Evolutionary conservation across 1,140 invertebrate genomes (phyloP).

Genomic region (Drosophila subpulchrella): DNA sequence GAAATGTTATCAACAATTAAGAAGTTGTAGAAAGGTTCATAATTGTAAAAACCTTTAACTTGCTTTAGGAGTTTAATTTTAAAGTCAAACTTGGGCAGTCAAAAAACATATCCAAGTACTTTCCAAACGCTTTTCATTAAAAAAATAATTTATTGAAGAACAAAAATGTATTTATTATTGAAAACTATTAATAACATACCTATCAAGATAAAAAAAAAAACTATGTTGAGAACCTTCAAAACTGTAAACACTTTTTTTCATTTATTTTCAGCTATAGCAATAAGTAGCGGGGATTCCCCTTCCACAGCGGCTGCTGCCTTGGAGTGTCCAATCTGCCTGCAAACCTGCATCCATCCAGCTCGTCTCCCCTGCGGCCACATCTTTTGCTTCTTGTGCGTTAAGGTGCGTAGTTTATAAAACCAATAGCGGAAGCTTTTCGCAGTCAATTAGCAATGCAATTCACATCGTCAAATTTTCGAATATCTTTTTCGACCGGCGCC

Average conservation of each 20-base stretch:
- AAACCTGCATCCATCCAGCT: constrained; percentile 94
- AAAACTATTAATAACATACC: too few relatives aligned
- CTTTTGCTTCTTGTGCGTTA: constrained; percentile 98
- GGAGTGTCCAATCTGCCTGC: constrained; percentile 97
- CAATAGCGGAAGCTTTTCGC: constrained; percentile 49
- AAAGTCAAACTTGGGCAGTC: too few relatives aligned
- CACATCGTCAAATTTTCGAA: constrained; percentile 37
- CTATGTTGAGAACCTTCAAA: too few relatives aligned
- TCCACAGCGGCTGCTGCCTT: constrained; percentile 19
- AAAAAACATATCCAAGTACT: too few relatives aligned
- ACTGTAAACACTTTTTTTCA: not conserved
- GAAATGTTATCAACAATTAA: too few relatives aligned
- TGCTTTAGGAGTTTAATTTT: too few relatives aligned
- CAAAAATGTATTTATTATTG: too few relatives aligned
- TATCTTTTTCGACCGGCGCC: constrained; percentile 34
- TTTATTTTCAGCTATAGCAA: not conserved
- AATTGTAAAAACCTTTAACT: too few relatives aligned
- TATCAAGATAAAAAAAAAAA: too few relatives aligned
- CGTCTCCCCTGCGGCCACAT: constrained; percentile 96
- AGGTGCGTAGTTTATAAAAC: constrained; percentile 85
- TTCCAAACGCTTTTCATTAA: too few relatives aligned
- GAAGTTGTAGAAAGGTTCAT: too few relatives aligned
- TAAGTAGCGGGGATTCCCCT: constrained; percentile 9
- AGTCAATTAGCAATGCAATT: constrained; percentile 43
- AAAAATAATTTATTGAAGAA: too few relatives aligned